Base-by-base conservation (phyloP, 2,113 vertebrate genomes). In the Theropithecus gelada region DNA sequence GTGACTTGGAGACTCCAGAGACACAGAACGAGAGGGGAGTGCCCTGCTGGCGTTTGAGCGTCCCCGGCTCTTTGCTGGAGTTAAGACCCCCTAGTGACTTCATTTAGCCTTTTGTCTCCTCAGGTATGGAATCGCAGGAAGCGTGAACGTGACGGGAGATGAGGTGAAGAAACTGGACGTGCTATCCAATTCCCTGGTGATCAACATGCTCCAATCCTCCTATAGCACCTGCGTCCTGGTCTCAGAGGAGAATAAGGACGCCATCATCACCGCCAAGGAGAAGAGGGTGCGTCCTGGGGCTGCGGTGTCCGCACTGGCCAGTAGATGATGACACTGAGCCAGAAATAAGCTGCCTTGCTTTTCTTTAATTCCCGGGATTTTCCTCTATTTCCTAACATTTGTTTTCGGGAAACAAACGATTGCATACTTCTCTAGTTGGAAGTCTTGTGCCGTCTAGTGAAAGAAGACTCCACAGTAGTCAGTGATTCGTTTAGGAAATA, bases 141-240 rank as follows among this genome's bases (percentile, higher is more conserved):
- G 99, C 0, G 98, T 99, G 94, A 99, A 99, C 0, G 99, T 99
- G 98, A 99, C 99, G 0, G 99, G 99, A 0, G 99, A 99, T 0
- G 99, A 99, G 4, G 99, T 99, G 98, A 99, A 99, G 98, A 99
- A 99, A 97, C 98, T 99, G 98, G 99, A 99, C 4, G 99, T 99
- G 13, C 97, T 99, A 64, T 99, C 99, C 72, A 99, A 99, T 85
- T 97, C 99, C 70, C 98, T 99, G 98, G 98, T 99, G 83, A 99
- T 99, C 98, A 99, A 99, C 96, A 99, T 99, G 99, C 99, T 99
- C 11, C 99, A 98, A 98, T 99, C 99, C 35, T 99, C 99, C 96
- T 99, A 99, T 96, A 97, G 99, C 97, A 99, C 99, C 89, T 99
- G 99, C 8, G 99, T 99, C 92, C 98, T 99, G 97, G 99, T 99